Percentiles rank a stretch among this genome's conserved stretches.
These are phyloP conservation scores for Hemiprocne comata DNA, from an alignment of 2,113 vertebrate genomes.

Conservation along the genomic window DNA sequence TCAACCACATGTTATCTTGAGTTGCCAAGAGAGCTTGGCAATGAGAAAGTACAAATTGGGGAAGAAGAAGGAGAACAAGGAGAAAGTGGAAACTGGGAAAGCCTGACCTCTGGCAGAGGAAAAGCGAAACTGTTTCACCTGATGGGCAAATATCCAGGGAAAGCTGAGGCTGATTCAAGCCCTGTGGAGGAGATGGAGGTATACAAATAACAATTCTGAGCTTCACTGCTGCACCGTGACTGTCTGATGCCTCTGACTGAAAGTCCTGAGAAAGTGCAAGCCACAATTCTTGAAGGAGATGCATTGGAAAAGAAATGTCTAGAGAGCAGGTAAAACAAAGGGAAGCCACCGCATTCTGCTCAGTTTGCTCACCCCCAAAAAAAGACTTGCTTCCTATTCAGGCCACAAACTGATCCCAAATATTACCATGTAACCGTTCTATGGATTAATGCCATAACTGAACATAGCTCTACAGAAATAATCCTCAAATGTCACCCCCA, in stretches of 20 bases:
- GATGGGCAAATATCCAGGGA: not conserved
- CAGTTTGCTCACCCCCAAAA: not conserved
- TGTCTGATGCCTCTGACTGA: not conserved
- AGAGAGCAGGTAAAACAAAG: not conserved
- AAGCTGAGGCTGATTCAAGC: not conserved
- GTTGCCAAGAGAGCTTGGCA: slow-evolving; percentile 8
- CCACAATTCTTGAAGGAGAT: not conserved
- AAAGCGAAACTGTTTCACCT: not conserved
- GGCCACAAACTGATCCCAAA: not conserved
- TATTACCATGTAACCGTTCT: not conserved
- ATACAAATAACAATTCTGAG: not conserved
- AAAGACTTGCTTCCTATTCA: not conserved
- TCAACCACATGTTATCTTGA: not conserved
- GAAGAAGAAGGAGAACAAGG: not conserved
- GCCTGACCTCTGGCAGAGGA: not conserved
- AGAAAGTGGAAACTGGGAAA: not conserved
- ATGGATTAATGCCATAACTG: not conserved
- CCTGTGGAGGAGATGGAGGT: accelerated
- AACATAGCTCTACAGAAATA: not conserved
- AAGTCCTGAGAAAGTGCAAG: not conserved
- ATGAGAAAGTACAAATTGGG: not conserved
- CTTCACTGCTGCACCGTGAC: not conserved
- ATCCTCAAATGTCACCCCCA: not conserved
- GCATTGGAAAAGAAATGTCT: not conserved
- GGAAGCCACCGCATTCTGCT: not conserved